Conservation (phyloP, 2,888 invertebrate genomes). For the Yponomeuta evonymella region DNA sequence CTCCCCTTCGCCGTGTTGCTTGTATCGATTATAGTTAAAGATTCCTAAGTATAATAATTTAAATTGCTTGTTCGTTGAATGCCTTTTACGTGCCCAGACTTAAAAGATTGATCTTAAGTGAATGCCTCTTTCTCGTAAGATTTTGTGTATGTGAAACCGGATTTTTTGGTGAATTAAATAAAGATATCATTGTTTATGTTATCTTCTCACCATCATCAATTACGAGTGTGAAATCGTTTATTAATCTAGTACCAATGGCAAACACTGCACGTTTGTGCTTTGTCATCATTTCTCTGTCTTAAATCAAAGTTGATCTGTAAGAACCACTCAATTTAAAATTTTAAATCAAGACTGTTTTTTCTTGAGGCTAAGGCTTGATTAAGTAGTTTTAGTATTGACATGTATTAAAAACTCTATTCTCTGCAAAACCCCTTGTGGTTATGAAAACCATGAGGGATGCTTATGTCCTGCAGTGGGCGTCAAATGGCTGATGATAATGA, state of each 20-base stretch:
- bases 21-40: slow-evolving; percentile 11
- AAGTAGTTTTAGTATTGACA: no score
- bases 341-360: no score
- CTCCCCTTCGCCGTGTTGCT: slow-evolving; percentile 2
- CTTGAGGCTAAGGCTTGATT: no score
- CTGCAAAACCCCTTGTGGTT: no score
- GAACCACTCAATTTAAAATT: no score
- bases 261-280: not conserved
- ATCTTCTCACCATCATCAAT: not conserved
- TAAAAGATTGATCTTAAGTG: no score
- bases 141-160: not conserved
- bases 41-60: not conserved
- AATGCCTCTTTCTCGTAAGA: not conserved
- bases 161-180: not conserved
- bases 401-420: no score
- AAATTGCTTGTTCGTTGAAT: not conserved
- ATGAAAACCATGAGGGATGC: no score
- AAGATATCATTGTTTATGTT: not conserved
- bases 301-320: not conserved
- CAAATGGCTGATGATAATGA: no score
- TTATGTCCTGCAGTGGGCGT: no score
- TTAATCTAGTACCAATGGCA: not conserved
- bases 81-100: not conserved
- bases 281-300: not conserved
- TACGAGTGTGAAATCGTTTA: not conserved